A percentile compares a stretch with the other conserved stretches of the same genome.
phyloP scores from a whole-genome alignment of 2,797 vertebrate genomes.

The Clamator glandarius region DNA sequence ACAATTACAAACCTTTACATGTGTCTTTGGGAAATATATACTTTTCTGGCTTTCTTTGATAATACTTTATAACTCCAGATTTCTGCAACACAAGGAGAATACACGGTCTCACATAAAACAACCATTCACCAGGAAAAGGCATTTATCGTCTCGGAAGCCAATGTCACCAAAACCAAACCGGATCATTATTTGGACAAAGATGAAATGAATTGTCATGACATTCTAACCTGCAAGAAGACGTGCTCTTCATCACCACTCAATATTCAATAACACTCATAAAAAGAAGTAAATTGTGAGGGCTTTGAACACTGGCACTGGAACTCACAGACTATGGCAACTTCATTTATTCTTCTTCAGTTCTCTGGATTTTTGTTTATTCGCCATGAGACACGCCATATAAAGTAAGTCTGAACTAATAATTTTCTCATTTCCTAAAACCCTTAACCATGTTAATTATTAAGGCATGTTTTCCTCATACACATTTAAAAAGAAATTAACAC shows the following conservation, averaged over 20 bases:
- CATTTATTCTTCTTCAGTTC: not conserved
- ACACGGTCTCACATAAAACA: not conserved
- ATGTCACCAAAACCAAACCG: not conserved
- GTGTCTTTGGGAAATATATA: not conserved
- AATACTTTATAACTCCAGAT: slow-evolving; percentile 6
- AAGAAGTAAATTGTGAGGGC: not conserved
- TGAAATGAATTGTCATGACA: not conserved
- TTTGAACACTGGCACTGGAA: not conserved
- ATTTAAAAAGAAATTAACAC: not conserved
- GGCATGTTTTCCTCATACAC: not conserved
- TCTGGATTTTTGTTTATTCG: not conserved
- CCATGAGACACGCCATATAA: accelerated
- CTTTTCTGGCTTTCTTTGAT: slow-evolving; percentile 27
- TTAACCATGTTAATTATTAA: not conserved
- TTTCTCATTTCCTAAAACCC: not conserved
- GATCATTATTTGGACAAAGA: not conserved
- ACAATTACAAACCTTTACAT: slow-evolving; percentile 39
- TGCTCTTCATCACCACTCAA: not conserved
- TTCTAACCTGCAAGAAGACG: not conserved
- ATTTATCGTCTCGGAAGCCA: slow-evolving; percentile 17
- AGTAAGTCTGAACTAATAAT: not conserved
- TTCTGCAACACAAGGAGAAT: not conserved
- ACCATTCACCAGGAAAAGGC: not conserved
- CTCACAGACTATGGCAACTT: not conserved
- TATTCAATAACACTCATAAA: not conserved